phyloP scores from a whole-genome alignment of 2,113 vertebrate genomes.

The Hiodon tergisus region DNA sequence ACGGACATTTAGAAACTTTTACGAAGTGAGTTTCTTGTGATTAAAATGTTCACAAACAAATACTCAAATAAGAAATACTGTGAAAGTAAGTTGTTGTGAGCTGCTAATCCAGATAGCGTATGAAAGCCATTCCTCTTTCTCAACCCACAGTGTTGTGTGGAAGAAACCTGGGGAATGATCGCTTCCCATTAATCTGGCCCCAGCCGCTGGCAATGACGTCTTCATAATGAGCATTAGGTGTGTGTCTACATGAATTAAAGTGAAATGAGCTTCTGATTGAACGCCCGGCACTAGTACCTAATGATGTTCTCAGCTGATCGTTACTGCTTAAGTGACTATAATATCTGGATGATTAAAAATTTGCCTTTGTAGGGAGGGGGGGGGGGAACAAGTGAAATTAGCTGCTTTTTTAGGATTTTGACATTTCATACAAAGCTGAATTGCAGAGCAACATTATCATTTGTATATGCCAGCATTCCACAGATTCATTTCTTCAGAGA shows the following conservation, averaged over 20 bases:
- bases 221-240: slow-evolving; percentile 80
- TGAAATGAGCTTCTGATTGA: slow-evolving; percentile 73
- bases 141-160: slow-evolving; percentile 49
- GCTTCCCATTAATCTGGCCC: slow-evolving; percentile 67
- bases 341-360: slow-evolving; percentile 69
- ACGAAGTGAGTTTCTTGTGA: too few species aligned
- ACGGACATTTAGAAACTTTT: too few species aligned
- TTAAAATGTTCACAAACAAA: too few species aligned
- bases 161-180: slow-evolving; percentile 57
- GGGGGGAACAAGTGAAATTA: neutral
- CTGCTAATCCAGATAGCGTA: slow-evolving; percentile 32
- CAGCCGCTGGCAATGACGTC: slow-evolving; percentile 74
- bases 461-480: too few species aligned
- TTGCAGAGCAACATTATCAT: too few species aligned
- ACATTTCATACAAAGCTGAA: too few species aligned
- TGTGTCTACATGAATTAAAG: slow-evolving; percentile 80
- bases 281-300: slow-evolving; percentile 54
- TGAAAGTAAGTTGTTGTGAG: slow-evolving; percentile 36
- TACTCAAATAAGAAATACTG: slow-evolving; percentile 38
- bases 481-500: too few species aligned
- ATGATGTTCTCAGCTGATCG: slow-evolving; percentile 60
- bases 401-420: too few species aligned
- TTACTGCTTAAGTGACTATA: slow-evolving; percentile 69
- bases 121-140: slow-evolving; percentile 64
- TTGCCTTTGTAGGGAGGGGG: slow-evolving; percentile 31